Evolutionary conservation across 92 coral and sea anemone genomes (phyloP).

Genomic region (Zoanthus sociatus): DNA sequence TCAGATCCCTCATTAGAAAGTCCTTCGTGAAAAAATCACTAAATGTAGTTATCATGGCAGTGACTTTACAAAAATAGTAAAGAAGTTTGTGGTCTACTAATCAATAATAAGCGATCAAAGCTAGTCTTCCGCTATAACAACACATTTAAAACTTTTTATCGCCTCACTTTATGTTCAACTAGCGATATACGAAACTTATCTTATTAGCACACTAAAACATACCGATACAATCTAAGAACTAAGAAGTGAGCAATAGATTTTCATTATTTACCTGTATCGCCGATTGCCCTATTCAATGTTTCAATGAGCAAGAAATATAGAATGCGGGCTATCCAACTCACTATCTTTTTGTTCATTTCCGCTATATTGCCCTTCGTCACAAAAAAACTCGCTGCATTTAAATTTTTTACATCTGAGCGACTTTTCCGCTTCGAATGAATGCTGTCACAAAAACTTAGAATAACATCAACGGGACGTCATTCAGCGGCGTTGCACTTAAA

Average conservation of each 20-base stretch:
- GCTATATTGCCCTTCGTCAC: constrained; percentile 24
- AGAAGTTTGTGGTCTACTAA: background rate
- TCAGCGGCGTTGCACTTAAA: constrained; percentile 34
- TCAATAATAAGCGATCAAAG: background rate
- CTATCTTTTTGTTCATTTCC: constrained; percentile 39
- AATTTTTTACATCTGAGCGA: background rate
- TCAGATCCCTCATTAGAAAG: background rate
- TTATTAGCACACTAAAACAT: background rate
- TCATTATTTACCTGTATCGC: constrained; percentile 15
- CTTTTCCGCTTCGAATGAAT: constrained; percentile 33
- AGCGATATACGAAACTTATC: background rate
- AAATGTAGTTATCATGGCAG: background rate
- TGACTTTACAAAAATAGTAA: background rate
- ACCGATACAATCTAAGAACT: background rate
- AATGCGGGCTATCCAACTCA: constrained; percentile 15
- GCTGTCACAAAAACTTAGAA: background rate
- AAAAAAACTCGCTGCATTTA: constrained; percentile 17
- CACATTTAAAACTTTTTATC: background rate
- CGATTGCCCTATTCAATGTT: constrained; percentile 4
- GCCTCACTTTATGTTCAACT: background rate
- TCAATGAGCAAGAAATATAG: constrained; percentile 10
- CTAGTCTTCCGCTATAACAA: constrained; percentile 21
- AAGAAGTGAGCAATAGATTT: constrained; percentile 4
- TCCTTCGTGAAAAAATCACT: background rate
- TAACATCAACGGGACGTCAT: background rate